Evolutionary conservation across 92 coral and sea anemone genomes (phyloP).

Genomic region (Porites rus): DNA sequence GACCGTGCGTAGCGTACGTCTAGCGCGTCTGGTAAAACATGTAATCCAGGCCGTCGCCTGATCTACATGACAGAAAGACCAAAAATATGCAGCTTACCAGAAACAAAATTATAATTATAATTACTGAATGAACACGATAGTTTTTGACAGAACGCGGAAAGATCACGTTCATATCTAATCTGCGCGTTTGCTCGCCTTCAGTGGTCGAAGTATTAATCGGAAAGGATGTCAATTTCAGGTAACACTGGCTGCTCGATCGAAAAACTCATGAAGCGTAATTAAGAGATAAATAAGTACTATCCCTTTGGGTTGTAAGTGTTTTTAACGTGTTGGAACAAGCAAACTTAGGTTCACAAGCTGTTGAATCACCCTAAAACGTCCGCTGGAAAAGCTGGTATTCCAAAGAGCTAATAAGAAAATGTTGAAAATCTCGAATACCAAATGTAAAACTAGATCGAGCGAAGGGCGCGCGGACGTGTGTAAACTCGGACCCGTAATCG

Average conservation of each 20-base stretch:
- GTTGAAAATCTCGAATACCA: conserved; percentile 12
- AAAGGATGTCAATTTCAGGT: conserved; percentile 25
- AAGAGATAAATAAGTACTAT: conserved; percentile 22
- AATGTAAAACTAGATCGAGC: conserved; percentile 14
- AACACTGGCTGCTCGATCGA: conserved; percentile 22
- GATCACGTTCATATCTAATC: background rate
- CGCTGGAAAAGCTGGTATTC: background rate
- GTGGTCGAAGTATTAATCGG: background rate
- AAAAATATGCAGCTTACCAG: background rate
- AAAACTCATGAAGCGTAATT: conserved; percentile 44
- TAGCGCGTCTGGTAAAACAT: background rate
- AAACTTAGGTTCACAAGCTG: conserved; percentile 11
- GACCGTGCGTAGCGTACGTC: background rate
- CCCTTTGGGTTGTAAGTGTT: conserved; percentile 34
- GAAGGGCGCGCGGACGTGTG: background rate
- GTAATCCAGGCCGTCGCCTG: background rate
- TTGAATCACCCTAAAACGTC: conserved; percentile 20
- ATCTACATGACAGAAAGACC: background rate
- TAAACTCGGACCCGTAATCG: background rate
- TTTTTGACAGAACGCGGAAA: background rate
- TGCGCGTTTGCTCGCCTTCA: background rate
- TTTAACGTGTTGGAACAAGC: conserved; percentile 38
- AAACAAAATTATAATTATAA: conserved; percentile 27
- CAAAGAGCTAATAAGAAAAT: background rate
- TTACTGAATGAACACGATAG: background rate